Evolutionary conservation across 2,888 invertebrate genomes (phyloP).

Genomic region (Thera britannica): DNA sequence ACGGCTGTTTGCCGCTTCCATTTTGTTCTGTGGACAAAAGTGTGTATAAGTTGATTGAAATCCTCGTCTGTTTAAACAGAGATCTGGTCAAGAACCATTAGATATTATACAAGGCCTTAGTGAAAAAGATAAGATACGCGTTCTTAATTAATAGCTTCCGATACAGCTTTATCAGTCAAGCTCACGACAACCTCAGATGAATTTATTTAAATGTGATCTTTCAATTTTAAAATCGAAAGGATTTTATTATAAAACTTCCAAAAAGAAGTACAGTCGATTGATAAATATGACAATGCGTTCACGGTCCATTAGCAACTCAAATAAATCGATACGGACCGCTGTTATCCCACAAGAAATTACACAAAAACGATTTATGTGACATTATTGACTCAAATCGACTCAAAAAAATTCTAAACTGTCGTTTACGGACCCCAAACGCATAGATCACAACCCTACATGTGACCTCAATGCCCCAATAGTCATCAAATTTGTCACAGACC

Average conservation of each 20-base stretch:
- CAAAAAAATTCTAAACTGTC: conserved; percentile 79
- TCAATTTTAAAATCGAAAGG: conserved; percentile 21
- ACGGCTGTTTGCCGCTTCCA: conserved; percentile 99
- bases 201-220: background rate
- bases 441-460: conserved; percentile 77
- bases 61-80: no score
- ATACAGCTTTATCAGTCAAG: no score
- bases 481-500: conserved; percentile 84
- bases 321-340: conserved; percentile 57
- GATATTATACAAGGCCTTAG: no score
- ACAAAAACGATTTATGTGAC: conserved; percentile 71
- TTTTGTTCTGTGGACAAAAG: conserved; percentile 91
- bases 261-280: conserved; percentile 15
- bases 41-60: background rate
- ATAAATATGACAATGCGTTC: conserved; percentile 56
- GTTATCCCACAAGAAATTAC: conserved; percentile 67
- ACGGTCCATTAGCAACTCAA: conserved; percentile 65
- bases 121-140: no score
- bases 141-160: no score
- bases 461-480: conserved; percentile 81
- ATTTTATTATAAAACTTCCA: conserved; percentile 4
- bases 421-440: conserved; percentile 70
- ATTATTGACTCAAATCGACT: conserved; percentile 77
- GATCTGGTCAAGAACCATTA: no score
- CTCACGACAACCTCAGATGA: background rate